Conservation (phyloP, 1,140 invertebrate genomes). For the Pogonognathellus flavescens region DNA sequence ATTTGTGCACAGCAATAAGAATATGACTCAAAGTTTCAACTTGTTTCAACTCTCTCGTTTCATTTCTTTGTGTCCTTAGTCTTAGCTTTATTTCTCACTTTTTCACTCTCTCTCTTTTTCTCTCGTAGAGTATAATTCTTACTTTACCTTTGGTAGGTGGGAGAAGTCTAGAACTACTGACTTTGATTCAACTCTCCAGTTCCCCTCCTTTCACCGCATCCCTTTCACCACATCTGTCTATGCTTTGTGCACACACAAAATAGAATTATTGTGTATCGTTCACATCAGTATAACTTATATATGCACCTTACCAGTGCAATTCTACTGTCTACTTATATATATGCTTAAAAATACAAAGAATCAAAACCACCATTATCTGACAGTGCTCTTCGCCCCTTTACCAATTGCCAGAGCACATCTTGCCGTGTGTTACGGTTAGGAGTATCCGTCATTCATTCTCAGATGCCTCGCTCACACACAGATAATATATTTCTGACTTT, state of each 20-base stretch:
- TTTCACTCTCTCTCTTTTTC: background rate
- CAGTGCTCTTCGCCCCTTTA: too few species aligned
- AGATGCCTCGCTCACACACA: too few species aligned
- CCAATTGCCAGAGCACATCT: too few species aligned
- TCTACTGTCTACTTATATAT: too few species aligned
- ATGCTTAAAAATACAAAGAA: too few species aligned
- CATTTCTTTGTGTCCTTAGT: constrained; percentile 8
- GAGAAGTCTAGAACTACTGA: background rate
- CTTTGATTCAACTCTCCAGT: background rate
- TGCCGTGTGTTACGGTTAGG: too few species aligned
- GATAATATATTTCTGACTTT: too few species aligned
- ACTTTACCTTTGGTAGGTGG: background rate
- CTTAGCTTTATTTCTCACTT: background rate
- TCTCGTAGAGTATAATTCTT: background rate
- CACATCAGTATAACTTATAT: too few species aligned
- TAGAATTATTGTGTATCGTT: background rate
- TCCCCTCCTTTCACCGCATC: constrained; percentile 23
- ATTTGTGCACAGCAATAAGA: background rate
- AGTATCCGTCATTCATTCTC: too few species aligned
- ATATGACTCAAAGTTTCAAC: constrained; percentile 38
- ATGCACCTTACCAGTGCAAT: too few species aligned
- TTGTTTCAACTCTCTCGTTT: constrained; percentile 5
- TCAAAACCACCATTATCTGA: too few species aligned
- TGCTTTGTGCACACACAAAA: background rate
- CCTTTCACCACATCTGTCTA: constrained; percentile 32